Conservation (phyloP, 2,797 vertebrate species). For the Syndactyla subalaris region DNA sequence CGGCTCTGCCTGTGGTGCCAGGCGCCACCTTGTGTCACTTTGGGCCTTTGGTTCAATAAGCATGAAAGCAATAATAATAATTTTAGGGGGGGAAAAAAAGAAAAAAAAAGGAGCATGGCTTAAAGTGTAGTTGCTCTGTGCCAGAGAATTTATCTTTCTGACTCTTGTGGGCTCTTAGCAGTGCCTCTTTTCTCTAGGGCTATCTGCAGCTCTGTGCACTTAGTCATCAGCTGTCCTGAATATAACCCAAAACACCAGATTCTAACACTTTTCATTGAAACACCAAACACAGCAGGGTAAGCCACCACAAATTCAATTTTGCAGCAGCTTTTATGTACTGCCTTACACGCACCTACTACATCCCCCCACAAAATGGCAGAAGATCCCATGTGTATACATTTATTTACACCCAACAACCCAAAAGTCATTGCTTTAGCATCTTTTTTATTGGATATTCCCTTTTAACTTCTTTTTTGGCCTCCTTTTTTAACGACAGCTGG, state of each 20-base stretch:
- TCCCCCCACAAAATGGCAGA: not conserved
- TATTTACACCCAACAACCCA: not conserved
- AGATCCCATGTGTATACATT: not conserved
- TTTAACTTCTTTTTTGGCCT: not conserved
- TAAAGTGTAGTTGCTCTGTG: not conserved
- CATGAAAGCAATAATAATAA: not conserved
- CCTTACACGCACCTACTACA: not conserved
- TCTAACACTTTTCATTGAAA: not conserved
- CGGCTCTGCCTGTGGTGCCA: not conserved
- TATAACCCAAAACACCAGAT: not conserved
- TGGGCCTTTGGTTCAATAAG: not conserved
- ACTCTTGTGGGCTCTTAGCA: not conserved
- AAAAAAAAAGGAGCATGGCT: rapidly evolving
- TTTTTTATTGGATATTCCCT: not conserved
- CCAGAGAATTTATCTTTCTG: not conserved
- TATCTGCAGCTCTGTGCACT: not conserved
- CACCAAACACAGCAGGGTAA: not conserved
- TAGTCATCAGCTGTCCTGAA: not conserved
- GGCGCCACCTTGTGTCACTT: slow-evolving; percentile 54
- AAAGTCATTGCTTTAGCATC: not conserved
- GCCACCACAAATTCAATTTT: not conserved
- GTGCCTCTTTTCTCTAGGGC: not conserved
- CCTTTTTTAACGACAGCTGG: not conserved
- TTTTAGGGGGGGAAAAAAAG: too few relatives aligned
- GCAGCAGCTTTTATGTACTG: not conserved